Conservation (phyloP, 1,140 invertebrate genomes). For the Eufriesea mexicana region DNA sequence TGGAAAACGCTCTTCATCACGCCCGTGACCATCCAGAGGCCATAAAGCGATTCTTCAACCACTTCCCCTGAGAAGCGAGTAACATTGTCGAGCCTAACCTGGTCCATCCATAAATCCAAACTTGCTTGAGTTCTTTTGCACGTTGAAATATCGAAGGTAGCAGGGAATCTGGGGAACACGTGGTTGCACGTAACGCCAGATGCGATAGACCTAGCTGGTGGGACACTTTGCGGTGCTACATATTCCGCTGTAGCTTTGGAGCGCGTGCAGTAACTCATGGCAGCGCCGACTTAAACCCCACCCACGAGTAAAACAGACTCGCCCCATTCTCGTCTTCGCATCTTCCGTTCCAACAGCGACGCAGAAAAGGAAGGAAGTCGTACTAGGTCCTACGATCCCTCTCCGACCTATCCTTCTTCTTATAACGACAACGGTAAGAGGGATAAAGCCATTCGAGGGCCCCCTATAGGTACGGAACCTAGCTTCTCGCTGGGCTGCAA, state of each 20-base stretch:
- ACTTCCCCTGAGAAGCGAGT: background rate
- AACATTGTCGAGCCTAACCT: background rate
- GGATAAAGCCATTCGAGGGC: background rate
- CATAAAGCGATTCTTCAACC: background rate
- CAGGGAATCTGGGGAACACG: background rate
- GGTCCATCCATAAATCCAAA: background rate
- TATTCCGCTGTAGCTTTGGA: too few relatives aligned
- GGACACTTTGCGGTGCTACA: background rate
- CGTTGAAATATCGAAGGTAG: background rate
- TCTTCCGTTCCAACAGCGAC: background rate
- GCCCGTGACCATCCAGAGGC: background rate
- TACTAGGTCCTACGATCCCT: background rate
- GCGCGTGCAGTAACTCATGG: too few relatives aligned
- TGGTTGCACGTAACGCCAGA: background rate
- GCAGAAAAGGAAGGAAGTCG: background rate
- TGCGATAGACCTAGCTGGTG: background rate
- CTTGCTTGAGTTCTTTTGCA: background rate
- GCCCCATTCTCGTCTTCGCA: background rate
- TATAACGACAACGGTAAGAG: background rate
- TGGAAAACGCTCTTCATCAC: background rate
- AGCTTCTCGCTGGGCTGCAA: background rate
- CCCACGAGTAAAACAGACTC: background rate
- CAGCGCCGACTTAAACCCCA: too few relatives aligned
- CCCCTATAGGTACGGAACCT: background rate
- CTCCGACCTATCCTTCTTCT: background rate